Percentiles rank a stretch among this genome's conserved stretches.
Conservation (phyloP, 2,113 vertebrate species). For the Euleptes europaea region DNA sequence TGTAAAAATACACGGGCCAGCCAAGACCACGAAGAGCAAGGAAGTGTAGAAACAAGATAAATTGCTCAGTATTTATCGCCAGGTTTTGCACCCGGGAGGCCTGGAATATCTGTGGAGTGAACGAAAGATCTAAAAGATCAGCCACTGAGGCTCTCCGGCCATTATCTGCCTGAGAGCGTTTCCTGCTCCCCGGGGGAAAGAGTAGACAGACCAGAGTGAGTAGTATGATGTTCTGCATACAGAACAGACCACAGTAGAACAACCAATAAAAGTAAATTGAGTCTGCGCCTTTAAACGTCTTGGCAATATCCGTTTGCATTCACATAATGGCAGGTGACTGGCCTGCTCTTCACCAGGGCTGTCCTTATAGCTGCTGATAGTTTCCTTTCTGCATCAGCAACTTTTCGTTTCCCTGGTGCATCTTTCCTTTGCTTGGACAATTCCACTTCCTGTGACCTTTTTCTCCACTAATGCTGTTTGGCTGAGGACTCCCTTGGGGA, state of each 20-base stretch:
- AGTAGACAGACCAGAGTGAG: background rate
- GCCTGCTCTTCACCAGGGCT: no score
- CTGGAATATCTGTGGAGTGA: background rate
- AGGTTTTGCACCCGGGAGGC: background rate
- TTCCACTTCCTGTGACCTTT: no score
- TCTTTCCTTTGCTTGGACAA: no score
- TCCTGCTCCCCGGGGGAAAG: background rate
- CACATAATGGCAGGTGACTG: no score
- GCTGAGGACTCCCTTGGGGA: no score
- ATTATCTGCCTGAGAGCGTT: background rate
- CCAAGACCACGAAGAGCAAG: background rate
- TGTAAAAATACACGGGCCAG: background rate
- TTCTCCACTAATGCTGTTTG: no score
- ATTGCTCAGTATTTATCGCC: background rate
- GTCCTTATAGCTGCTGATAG: no score
- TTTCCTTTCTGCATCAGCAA: no score
- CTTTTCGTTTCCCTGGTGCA: no score
- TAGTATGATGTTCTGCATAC: constrained; percentile 7
- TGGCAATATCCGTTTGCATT: background rate
- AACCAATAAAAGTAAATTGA: constrained; percentile 17
- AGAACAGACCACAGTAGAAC: constrained; percentile 32
- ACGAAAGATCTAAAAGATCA: background rate
- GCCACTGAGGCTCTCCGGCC: background rate
- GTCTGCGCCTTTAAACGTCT: background rate
- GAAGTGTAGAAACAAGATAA: constrained; percentile 20